Conservation (phyloP, 2,113 vertebrate genomes). For the Podocnemis expansa region DNA sequence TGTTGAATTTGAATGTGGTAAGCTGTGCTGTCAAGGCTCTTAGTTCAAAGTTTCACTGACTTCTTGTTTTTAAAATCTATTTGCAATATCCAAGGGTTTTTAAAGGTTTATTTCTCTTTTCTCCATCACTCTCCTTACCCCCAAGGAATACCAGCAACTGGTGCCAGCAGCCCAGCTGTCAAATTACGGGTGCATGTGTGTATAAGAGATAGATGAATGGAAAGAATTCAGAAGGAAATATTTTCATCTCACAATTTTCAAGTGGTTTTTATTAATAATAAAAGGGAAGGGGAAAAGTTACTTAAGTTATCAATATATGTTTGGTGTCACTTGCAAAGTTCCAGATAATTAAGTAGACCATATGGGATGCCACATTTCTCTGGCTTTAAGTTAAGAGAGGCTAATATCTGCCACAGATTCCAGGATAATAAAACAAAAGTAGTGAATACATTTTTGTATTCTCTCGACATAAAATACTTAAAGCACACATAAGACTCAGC, state of each 20-base stretch:
- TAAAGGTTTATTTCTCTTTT: slow-evolving; percentile 53
- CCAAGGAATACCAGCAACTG: slow-evolving; percentile 28
- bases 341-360: not conserved
- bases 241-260: slow-evolving; percentile 22
- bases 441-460: not conserved
- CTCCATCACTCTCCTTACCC: not conserved
- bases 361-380: not conserved
- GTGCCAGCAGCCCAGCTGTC: slow-evolving; percentile 58
- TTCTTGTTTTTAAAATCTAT: slow-evolving; percentile 57
- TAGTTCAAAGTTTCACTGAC: slow-evolving; percentile 41
- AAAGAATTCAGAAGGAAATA: slow-evolving; percentile 29
- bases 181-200: not conserved
- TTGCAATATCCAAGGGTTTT: slow-evolving; percentile 47
- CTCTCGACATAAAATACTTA: not conserved
- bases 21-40: slow-evolving; percentile 26
- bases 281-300: not conserved
- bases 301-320: not conserved
- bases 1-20: not conserved
- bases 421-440: not conserved
- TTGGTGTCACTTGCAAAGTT: slow-evolving; percentile 6
- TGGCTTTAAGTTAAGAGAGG: not conserved
- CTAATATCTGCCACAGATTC: not conserved
- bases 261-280: slow-evolving; percentile 22
- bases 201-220: not conserved
- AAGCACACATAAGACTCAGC: not conserved